phyloP scores from a whole-genome alignment of 2,888 invertebrate species.

The Leucania comma region DNA sequence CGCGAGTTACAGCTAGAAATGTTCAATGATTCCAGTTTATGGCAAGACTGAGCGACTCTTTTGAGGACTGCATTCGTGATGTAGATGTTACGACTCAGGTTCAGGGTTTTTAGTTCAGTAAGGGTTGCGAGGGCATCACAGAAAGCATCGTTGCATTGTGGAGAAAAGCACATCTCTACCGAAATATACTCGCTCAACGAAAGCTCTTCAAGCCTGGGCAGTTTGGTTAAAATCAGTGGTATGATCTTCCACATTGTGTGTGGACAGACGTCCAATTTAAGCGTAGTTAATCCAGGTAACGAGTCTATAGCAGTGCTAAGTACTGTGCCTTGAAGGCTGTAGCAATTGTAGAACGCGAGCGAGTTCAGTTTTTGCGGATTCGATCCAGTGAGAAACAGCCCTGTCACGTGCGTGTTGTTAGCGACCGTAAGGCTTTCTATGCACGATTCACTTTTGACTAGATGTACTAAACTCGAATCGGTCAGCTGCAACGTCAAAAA shows the following conservation, averaged over 20 bases:
- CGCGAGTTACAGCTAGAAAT: constrained; percentile 84
- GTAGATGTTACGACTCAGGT: constrained; percentile 84
- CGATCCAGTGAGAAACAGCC: constrained; percentile 81
- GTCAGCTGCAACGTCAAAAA: constrained; percentile 78
- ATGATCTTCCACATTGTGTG: constrained; percentile 83
- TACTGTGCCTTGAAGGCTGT: constrained; percentile 83
- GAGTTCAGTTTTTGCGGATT: constrained; percentile 76
- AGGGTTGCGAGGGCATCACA: constrained; percentile 82
- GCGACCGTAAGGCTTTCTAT: constrained; percentile 81
- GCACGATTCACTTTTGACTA: constrained; percentile 80
- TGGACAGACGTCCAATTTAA: constrained; percentile 82
- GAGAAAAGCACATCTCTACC: constrained; percentile 66
- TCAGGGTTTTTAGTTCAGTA: constrained; percentile 83
- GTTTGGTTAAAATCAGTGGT: constrained; percentile 79
- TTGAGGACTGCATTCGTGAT: constrained; percentile 89
- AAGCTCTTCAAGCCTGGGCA: constrained; percentile 80
- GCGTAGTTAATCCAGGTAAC: constrained; percentile 76
- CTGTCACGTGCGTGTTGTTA: constrained; percentile 85
- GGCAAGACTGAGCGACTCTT: constrained; percentile 86
- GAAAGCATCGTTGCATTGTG: constrained; percentile 76
- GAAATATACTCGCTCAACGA: constrained; percentile 84
- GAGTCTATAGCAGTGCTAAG: constrained; percentile 79
- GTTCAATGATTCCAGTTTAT: constrained; percentile 84
- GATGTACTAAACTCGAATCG: constrained; percentile 83
- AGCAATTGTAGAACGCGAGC: constrained; percentile 85